These are phyloP conservation scores for Hippocampus abdominalis DNA, from an alignment of 2,113 vertebrate species.

Conservation along the genomic window DNA sequence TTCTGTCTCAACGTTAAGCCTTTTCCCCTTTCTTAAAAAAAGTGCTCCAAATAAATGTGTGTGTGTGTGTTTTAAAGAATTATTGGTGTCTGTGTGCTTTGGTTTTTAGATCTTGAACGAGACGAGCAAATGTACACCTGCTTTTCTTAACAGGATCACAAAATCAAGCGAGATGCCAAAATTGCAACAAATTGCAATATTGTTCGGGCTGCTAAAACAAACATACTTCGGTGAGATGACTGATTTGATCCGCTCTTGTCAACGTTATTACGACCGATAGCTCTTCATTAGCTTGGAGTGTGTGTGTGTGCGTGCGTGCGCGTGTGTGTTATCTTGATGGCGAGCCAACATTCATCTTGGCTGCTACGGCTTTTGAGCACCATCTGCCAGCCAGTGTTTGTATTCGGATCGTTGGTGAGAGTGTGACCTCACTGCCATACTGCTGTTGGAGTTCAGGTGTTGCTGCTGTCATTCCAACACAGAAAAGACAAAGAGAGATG, in stretches of 20 bases:
- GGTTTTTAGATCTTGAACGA: too few relatives aligned
- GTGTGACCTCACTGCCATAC: background rate
- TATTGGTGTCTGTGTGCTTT: too few relatives aligned
- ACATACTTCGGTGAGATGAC: background rate
- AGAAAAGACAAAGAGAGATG: background rate
- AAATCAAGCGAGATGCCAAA: background rate
- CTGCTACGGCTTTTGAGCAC: background rate
- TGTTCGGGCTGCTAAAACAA: background rate
- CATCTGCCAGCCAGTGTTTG: slow-evolving; percentile 6
- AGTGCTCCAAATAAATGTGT: too few relatives aligned
- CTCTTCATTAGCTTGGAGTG: background rate
- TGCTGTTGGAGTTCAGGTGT: slow-evolving; percentile 7
- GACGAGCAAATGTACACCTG: too few relatives aligned
- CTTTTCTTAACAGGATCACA: background rate
- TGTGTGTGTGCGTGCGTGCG: background rate
- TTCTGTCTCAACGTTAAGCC: too few relatives aligned
- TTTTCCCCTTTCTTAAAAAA: too few relatives aligned
- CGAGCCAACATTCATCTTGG: background rate
- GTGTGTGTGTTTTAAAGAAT: too few relatives aligned
- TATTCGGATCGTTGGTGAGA: slow-evolving; percentile 3
- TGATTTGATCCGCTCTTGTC: background rate
- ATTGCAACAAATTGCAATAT: background rate
- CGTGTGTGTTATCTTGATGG: background rate
- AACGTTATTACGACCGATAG: background rate
- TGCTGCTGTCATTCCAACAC: slow-evolving; percentile 1